phyloP scores from a whole-genome alignment of 1,140 invertebrate genomes.

The Euwallacea fornicatus region DNA sequence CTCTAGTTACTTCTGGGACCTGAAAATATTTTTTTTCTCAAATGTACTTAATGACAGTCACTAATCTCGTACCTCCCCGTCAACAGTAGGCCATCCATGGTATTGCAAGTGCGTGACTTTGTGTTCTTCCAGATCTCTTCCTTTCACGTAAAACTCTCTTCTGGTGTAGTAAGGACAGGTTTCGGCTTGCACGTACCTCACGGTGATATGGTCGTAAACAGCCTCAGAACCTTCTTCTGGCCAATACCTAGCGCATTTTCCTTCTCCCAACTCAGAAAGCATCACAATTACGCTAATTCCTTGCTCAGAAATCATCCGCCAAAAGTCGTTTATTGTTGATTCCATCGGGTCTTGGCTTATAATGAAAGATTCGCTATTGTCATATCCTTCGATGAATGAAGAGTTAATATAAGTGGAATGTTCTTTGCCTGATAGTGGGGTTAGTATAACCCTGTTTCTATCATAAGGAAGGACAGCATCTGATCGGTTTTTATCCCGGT shows the following conservation, averaged over 20 bases:
- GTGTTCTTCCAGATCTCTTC: constrained; percentile 75
- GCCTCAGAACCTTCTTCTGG: constrained; percentile 81
- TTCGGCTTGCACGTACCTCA: constrained; percentile 84
- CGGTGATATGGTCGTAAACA: constrained; percentile 79
- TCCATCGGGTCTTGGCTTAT: constrained; percentile 94
- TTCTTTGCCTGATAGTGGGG: constrained; percentile 78
- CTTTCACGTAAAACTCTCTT: constrained; percentile 78
- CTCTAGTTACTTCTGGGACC: constrained; percentile 76
- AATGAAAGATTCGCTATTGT: constrained; percentile 91
- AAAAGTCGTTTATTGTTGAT: constrained; percentile 88
- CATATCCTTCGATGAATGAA: constrained; percentile 95
- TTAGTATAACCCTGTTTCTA: constrained; percentile 83
- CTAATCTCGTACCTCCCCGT: constrained; percentile 68
- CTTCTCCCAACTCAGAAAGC: constrained; percentile 81
- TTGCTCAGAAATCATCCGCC: constrained; percentile 95
- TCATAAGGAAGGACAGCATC: constrained; percentile 89
- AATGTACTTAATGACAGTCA: background rate
- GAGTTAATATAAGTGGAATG: constrained; percentile 97
- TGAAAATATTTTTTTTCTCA: constrained; percentile 22
- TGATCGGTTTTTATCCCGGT: constrained; percentile 84
- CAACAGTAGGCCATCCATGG: constrained; percentile 85
- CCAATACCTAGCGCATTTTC: constrained; percentile 90
- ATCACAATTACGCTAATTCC: constrained; percentile 90
- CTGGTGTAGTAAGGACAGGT: constrained; percentile 85
- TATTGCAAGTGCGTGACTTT: constrained; percentile 84